Conservation (phyloP, 2,113 vertebrate species). For the Motacilla tschutschensis region DNA sequence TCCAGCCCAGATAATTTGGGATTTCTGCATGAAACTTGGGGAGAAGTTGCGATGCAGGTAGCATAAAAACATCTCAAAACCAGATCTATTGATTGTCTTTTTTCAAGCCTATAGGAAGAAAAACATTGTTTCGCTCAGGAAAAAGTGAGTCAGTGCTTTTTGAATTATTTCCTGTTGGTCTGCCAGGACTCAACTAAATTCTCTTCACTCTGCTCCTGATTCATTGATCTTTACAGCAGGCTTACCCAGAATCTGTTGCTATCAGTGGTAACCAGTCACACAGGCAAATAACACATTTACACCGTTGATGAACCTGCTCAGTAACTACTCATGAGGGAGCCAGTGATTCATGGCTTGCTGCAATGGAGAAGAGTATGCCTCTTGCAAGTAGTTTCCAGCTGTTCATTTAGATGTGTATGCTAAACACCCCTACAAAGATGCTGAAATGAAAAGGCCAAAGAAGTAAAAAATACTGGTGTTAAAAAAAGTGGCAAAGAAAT, state of each 20-base stretch:
- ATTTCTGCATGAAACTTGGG: background rate
- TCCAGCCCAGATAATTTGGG: background rate
- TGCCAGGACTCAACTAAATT: background rate
- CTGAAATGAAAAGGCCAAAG: background rate
- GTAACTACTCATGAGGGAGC: background rate
- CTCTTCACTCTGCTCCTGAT: background rate
- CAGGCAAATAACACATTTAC: background rate
- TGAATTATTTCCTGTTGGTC: background rate
- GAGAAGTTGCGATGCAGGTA: background rate
- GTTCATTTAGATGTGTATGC: constrained; percentile 9
- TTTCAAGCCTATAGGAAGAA: background rate
- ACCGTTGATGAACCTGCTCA: background rate
- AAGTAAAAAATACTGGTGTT: background rate
- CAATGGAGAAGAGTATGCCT: background rate
- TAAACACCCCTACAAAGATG: constrained; percentile 3
- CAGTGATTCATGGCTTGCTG: background rate
- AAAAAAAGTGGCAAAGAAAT: background rate
- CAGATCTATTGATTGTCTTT: background rate
- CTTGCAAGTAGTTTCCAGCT: constrained; percentile 10
- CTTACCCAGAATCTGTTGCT: background rate
- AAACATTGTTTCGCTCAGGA: background rate
- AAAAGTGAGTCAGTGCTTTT: background rate
- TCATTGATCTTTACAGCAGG: background rate
- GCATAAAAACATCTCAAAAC: background rate
- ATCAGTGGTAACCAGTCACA: background rate